phyloP scores from a whole-genome alignment of 2,113 vertebrate species.

The Hiodon alosoides region DNA sequence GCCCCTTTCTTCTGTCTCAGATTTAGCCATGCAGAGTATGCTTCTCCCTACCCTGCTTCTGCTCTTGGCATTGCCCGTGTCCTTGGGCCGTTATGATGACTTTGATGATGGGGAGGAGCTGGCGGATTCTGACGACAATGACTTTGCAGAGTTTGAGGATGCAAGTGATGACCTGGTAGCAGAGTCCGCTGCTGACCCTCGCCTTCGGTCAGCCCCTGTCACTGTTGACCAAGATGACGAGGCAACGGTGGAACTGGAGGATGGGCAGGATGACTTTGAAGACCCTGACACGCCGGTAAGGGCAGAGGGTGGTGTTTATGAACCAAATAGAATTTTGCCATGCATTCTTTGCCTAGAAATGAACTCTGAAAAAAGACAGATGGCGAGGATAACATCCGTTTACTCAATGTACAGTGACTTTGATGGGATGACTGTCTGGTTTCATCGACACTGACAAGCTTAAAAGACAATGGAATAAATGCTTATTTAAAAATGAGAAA shows the following conservation, averaged over 20 bases:
- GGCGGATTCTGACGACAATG: conserved; percentile 92
- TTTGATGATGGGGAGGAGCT: conserved; percentile 93
- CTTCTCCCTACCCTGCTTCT: background rate
- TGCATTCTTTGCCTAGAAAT: no score
- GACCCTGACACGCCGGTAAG: conserved; percentile 77
- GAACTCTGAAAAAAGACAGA: no score
- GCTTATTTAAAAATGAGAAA: no score
- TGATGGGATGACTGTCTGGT: no score
- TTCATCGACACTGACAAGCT: no score
- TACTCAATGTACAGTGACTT: no score
- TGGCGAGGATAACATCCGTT: no score
- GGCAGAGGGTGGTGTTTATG: no score
- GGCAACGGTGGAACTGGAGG: conserved; percentile 89
- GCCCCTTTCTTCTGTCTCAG: conserved; percentile 25
- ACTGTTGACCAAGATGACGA: conserved; percentile 64
- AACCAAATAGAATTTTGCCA: no score
- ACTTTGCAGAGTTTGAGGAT: conserved; percentile 97
- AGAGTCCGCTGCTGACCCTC: conserved; percentile 57
- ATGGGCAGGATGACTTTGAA: conserved; percentile 88
- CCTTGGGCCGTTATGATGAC: conserved; percentile 75
- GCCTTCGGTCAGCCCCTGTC: conserved; percentile 49
- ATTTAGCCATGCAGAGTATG: conserved; percentile 45
- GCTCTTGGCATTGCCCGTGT: conserved; percentile 51
- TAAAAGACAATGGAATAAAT: no score
- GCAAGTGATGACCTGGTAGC: conserved; percentile 69